phyloP scores from a whole-genome alignment of 2,797 vertebrate genomes.

The Numenius phaeopus region DNA sequence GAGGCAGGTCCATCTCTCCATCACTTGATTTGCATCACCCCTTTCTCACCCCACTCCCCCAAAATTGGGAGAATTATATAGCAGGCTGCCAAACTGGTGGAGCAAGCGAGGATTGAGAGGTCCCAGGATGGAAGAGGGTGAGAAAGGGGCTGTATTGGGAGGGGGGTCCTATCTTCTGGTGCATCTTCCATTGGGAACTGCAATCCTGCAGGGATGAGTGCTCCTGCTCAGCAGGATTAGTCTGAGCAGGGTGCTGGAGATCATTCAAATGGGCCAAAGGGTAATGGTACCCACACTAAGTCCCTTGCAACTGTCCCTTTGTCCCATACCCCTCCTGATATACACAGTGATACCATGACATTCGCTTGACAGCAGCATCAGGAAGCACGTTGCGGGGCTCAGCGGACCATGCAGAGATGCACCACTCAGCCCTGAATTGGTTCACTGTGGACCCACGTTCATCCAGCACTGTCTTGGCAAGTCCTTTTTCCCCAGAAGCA shows the following conservation, averaged over 20 bases:
- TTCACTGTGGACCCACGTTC: accelerated
- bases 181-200: background rate
- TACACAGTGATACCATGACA: accelerated
- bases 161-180: background rate
- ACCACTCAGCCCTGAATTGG: background rate
- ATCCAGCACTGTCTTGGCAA: too few relatives aligned
- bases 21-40: background rate
- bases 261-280: background rate
- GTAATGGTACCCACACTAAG: background rate
- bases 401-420: accelerated
- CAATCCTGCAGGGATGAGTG: background rate
- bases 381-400: background rate
- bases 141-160: background rate
- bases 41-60: background rate
- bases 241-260: background rate
- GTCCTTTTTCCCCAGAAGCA: background rate
- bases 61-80: background rate
- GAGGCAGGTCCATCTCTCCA: background rate
- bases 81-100: background rate
- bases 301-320: background rate
- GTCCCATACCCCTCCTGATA: background rate
- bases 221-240: background rate
- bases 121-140: background rate
- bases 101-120: background rate
- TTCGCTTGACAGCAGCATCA: background rate